Percentiles rank a stretch among this genome's conserved stretches.
phyloP scores from a whole-genome alignment of 1,140 invertebrate species.

The Macrobrachium nipponense region DNA sequence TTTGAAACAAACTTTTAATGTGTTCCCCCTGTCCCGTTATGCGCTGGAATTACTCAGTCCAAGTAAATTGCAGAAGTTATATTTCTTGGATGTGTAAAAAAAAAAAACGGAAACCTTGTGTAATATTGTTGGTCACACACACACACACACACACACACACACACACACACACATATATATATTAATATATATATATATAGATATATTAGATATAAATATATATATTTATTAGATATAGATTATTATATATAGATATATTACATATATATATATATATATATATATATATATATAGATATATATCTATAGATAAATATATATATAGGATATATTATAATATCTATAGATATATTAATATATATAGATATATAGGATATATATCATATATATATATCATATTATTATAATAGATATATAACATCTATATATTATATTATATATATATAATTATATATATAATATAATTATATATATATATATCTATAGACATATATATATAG shows the following conservation, averaged over 20 bases:
- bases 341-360: no score
- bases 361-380: no score
- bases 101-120: no score
- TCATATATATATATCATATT: no score
- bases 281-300: conserved; percentile 10
- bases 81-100: no score
- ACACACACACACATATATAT: not conserved
- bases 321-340: no score
- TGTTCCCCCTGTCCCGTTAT: no score
- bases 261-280: conserved; percentile 5
- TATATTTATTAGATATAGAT: not conserved
- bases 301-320: conserved; percentile 7
- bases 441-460: not conserved
- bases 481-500: not conserved
- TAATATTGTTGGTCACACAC: not conserved
- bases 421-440: not conserved
- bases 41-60: no score
- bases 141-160: not conserved
- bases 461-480: conserved; percentile 3
- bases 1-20: no score
- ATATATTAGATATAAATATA: no score
- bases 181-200: not conserved
- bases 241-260: not conserved
- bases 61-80: no score
- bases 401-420: no score